Base-by-base conservation (phyloP, 2,888 invertebrate species). In the Corbicula japonica region DNA sequence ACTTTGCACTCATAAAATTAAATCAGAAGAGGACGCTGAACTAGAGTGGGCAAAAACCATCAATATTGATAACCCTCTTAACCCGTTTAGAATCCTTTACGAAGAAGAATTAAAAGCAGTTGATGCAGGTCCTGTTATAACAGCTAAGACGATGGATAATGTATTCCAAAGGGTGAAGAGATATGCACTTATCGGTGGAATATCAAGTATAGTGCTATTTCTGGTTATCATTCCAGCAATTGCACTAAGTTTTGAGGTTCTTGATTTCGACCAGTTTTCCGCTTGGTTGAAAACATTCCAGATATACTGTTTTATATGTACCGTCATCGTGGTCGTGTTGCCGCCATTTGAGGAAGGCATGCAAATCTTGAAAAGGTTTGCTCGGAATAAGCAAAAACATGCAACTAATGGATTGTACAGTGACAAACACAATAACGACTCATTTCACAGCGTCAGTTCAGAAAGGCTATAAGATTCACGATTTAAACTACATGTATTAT, bases 21-120 rank as follows among this genome's bases (percentile, higher is more conserved):
- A 72, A 21, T 56, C 71, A n/a, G 69, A 71, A 5, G 61, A 75
- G 0, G 89, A 87, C 44, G 72, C 69, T 4, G 71, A 65, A 6
- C 66, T 48, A 26, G 89, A 88, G 70, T 90, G 90, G 90, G 87
- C 88, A 44, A 88, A 86, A 56, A 85, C 87, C 1, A 83, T 89
- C 1, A 87, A 86, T 35, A 90, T 90, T 34, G 88, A 90, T 71
- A 90, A 90, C 63, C 88, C 90, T 0, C 73, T 89, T 6, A 86
- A 82, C 60, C 89, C 90, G 3, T 90, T 88, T 86, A 74, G 76
- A 4, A 76, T 84, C 12, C 35, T 78, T 1, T 88, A 87, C 63
- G 71, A 80, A 61, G 87, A 89, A 41, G 90, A 90, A 61, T 76
- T 89, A 6, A 76, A 84, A 18, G 44, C 76, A 15, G 73, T 79